A percentile compares a stretch with the other conserved stretches of the same genome.
phyloP scores from a whole-genome alignment of 1,140 invertebrate species.

The Conus ventricosus region DNA sequence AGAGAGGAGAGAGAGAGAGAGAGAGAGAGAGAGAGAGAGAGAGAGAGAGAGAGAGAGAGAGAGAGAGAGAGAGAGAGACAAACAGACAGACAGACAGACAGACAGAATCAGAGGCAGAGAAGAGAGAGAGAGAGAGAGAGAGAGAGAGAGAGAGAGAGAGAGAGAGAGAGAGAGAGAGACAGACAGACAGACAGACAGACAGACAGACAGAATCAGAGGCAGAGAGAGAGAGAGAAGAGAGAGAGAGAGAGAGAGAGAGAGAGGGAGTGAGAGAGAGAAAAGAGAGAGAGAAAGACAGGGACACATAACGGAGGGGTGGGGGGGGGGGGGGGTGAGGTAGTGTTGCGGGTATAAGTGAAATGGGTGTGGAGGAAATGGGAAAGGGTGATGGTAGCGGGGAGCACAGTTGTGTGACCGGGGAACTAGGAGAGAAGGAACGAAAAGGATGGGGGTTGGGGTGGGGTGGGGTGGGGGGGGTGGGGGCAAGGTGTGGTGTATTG shows the following conservation, averaged over 20 bases:
- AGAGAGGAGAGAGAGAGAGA: not conserved
- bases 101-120: no score
- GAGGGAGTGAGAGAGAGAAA: not conserved
- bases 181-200: not conserved
- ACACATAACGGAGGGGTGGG: no score
- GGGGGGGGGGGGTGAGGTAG: not conserved
- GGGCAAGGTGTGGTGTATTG: no score
- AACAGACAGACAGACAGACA: not conserved
- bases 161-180: no score
- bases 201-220: not conserved
- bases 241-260: not conserved
- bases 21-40: conserved; percentile 12
- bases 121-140: not conserved
- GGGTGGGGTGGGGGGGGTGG: no score
- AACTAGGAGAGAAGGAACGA: no score
- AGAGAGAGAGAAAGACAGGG: not conserved
- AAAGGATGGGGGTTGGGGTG: no score
- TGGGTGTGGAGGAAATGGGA: no score
- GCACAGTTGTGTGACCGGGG: no score
- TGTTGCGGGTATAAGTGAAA: no score
- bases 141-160: conserved; percentile 6
- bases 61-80: not conserved
- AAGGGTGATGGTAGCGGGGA: no score
- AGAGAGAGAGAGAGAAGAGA: conserved; percentile 4
- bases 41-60: not conserved